Conservation (phyloP, 2,797 vertebrate genomes). For the Diplodus sargus region DNA sequence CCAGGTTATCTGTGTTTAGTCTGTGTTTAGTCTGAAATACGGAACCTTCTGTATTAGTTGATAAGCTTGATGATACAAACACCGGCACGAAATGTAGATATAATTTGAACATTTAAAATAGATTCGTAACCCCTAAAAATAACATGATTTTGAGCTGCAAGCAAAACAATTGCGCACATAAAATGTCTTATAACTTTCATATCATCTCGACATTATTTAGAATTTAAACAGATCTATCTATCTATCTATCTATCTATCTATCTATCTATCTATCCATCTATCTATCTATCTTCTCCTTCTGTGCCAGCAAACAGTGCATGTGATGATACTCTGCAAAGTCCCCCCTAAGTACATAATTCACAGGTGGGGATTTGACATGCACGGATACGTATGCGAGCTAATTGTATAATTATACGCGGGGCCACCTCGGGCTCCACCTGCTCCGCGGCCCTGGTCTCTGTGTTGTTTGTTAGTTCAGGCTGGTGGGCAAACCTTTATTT, state of each 20-base stretch:
- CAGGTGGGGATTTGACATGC: conserved; percentile 72
- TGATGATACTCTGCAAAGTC: conserved; percentile 68
- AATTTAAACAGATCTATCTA: neutral
- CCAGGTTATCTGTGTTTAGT: too few relatives aligned
- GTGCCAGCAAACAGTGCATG: conserved; percentile 21
- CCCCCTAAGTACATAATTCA: conserved; percentile 74
- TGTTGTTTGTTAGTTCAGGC: conserved; percentile 18
- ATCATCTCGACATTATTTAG: neutral
- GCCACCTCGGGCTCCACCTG: conserved; percentile 68
- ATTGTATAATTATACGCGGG: conserved; percentile 67
- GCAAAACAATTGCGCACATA: neutral
- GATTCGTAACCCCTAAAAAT: neutral
- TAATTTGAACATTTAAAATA: neutral
- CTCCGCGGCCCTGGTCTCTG: conserved; percentile 1
- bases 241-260: conserved; percentile 17
- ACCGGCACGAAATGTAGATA: neutral
- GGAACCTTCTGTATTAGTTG: neutral
- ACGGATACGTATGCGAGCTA: conserved; percentile 62
- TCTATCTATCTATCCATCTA: conserved; percentile 21
- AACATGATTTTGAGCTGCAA: neutral
- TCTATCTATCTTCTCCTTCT: conserved; percentile 12
- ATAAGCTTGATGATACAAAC: neutral
- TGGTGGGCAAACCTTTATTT: neutral
- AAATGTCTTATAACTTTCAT: neutral
- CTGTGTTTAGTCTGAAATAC: neutral